A percentile compares a stretch with the other conserved stretches of the same genome.
These are phyloP conservation scores for Drosophila willistoni DNA, from an alignment of 1,140 invertebrate genomes.

Conservation along the genomic window DNA sequence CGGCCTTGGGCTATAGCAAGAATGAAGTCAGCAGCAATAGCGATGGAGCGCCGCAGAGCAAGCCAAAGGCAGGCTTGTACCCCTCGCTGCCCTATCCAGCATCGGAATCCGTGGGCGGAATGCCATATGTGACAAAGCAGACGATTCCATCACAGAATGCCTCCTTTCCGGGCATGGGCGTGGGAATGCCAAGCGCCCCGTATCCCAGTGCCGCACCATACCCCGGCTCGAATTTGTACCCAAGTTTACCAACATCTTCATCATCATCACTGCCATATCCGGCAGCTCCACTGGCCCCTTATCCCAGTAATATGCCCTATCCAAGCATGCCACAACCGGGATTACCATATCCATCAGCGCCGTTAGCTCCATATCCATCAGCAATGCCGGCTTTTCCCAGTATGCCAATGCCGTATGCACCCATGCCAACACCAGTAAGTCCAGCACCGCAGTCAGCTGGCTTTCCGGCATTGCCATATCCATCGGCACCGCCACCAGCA, in stretches of 20 bases:
- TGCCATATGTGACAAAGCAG: constrained; percentile 69
- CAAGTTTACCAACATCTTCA: constrained; percentile 41
- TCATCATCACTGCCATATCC: constrained; percentile 56
- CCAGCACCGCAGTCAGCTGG: constrained; percentile 54
- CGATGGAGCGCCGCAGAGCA: constrained; percentile 12
- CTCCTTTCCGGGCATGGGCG: constrained; percentile 36
- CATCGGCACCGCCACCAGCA: constrained; percentile 48
- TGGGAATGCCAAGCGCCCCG: constrained; percentile 36
- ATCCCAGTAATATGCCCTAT: constrained; percentile 35
- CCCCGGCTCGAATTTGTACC: constrained; percentile 53
- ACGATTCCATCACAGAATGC: constrained; percentile 56
- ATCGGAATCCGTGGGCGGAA: constrained; percentile 59
- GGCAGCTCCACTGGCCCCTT: constrained; percentile 36
- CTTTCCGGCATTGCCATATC: constrained; percentile 56
- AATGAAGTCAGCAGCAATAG: constrained; percentile 62
- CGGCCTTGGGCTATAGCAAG: constrained; percentile 75
- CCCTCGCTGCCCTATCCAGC: constrained; percentile 74
- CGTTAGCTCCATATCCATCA: constrained; percentile 39
- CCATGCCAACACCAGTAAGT: constrained; percentile 43
- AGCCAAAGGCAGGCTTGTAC: constrained; percentile 67
- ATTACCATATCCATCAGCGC: constrained; percentile 66
- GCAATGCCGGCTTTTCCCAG: constrained; percentile 57
- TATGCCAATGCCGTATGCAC: constrained; percentile 75
- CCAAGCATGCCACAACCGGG: constrained; percentile 41
- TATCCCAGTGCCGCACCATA: constrained; percentile 57